Evolutionary conservation across 2,888 invertebrate species (phyloP).

Genomic region (Tetrapedia diversipes): DNA sequence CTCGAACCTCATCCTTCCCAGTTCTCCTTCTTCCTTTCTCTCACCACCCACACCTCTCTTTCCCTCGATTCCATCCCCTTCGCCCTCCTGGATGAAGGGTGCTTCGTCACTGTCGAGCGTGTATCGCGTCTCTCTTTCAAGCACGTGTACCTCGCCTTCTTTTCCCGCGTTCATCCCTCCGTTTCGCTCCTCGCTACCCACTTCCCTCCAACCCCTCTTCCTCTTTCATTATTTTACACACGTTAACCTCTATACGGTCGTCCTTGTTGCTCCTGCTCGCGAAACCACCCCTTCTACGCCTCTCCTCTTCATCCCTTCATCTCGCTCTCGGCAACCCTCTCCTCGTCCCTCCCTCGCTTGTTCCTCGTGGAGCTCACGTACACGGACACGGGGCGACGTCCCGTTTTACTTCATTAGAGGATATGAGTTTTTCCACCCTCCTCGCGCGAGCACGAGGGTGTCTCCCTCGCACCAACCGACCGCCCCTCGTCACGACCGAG

Average conservation of each 20-base stretch:
- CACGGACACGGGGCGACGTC: slow-evolving; percentile 54
- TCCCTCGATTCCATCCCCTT: slow-evolving; percentile 15
- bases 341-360: not conserved
- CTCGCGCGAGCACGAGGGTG: slow-evolving; percentile 52
- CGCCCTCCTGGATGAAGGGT: slow-evolving; percentile 59
- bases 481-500: slow-evolving; percentile 32
- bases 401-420: slow-evolving; percentile 78
- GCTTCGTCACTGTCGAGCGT: slow-evolving; percentile 73
- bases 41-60: slow-evolving; percentile 22
- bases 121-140: slow-evolving; percentile 60
- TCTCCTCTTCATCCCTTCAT: not conserved
- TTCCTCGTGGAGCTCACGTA: not conserved
- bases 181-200: slow-evolving; percentile 29
- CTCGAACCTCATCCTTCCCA: slow-evolving; percentile 21
- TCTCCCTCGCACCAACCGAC: slow-evolving; percentile 45
- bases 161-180: slow-evolving; percentile 28
- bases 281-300: not conserved
- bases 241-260: not conserved
- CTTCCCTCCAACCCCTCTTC: slow-evolving; percentile 24
- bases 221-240: slow-evolving; percentile 24
- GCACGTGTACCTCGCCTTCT: slow-evolving; percentile 52
- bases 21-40: slow-evolving; percentile 15
- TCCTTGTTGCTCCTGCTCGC: slow-evolving; percentile 1
- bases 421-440: slow-evolving; percentile 76
- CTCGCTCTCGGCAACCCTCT: too few relatives aligned